Evolutionary conservation across 1,140 invertebrate species (phyloP).

Genomic region (Nasonia longicornis): DNA sequence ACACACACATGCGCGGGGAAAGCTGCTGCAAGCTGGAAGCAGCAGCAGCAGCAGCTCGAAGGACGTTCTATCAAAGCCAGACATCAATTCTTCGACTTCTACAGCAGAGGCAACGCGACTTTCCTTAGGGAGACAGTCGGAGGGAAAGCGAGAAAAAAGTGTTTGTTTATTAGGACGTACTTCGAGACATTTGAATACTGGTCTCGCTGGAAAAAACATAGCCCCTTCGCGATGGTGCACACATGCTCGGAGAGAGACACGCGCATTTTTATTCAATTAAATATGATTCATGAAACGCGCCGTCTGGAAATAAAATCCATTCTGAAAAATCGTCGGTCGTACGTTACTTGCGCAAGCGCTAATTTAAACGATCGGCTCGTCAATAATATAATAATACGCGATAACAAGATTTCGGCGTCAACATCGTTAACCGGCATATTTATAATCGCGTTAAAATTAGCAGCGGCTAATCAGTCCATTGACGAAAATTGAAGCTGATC

Average conservation of each 20-base stretch:
- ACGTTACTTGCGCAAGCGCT: too few species aligned
- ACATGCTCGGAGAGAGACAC: not conserved
- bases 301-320: too few species aligned
- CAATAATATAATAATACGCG: too few species aligned
- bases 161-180: slow-evolving; percentile 11
- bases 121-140: not conserved
- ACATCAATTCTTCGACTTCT: slow-evolving; percentile 28
- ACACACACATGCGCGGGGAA: not conserved
- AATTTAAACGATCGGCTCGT: too few species aligned
- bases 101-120: not conserved
- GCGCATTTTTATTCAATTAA: not conserved
- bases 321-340: too few species aligned
- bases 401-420: not conserved
- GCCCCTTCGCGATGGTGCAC: not conserved
- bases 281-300: not conserved
- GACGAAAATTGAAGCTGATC: slow-evolving; percentile 21
- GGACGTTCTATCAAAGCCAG: slow-evolving; percentile 37
- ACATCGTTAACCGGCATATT: not conserved
- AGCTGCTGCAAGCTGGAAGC: not conserved
- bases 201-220: not conserved
- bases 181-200: slow-evolving; percentile 12
- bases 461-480: slow-evolving; percentile 14
- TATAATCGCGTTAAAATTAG: slow-evolving; percentile 33
- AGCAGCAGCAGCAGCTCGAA: not conserved
- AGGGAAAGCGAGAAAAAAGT: slow-evolving; percentile 14